Evolutionary conservation across 2,797 vertebrate genomes (phyloP).

Genomic region (Chiroxiphia lanceolata): DNA sequence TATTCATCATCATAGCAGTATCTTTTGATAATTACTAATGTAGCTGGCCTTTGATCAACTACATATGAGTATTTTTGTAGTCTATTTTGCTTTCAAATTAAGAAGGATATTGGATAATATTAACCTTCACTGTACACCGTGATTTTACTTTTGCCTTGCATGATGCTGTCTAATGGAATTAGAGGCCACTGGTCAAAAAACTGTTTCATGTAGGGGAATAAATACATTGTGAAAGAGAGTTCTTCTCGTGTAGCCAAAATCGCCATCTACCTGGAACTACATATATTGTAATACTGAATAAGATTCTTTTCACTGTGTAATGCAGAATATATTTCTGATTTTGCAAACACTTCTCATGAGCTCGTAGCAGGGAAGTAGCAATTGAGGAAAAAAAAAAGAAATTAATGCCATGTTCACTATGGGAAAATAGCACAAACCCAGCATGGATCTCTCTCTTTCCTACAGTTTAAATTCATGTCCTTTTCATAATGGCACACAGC

Average conservation of each 20-base stretch:
- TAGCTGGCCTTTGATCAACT: conserved; percentile 4
- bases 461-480: conserved; percentile 20
- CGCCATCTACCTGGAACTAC: not conserved
- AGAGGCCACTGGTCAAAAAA: not conserved
- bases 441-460: not conserved
- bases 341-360: not conserved
- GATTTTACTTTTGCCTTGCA: not conserved
- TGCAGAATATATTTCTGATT: not conserved
- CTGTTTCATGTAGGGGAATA: not conserved
- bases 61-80: not conserved
- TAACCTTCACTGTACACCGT: not conserved
- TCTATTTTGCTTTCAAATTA: not conserved
- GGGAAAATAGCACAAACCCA: not conserved
- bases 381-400: not conserved
- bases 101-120: not conserved
- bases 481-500: not conserved
- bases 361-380: not conserved
- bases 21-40: conserved; percentile 22
- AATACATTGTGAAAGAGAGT: not conserved
- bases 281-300: not conserved
- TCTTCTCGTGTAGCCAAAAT: not conserved
- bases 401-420: not conserved
- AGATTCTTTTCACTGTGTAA: not conserved
- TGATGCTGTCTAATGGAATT: not conserved
- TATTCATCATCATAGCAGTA: not conserved